Evolutionary conservation across 2,797 vertebrate genomes (phyloP).

Genomic region (Anas georgica): DNA sequence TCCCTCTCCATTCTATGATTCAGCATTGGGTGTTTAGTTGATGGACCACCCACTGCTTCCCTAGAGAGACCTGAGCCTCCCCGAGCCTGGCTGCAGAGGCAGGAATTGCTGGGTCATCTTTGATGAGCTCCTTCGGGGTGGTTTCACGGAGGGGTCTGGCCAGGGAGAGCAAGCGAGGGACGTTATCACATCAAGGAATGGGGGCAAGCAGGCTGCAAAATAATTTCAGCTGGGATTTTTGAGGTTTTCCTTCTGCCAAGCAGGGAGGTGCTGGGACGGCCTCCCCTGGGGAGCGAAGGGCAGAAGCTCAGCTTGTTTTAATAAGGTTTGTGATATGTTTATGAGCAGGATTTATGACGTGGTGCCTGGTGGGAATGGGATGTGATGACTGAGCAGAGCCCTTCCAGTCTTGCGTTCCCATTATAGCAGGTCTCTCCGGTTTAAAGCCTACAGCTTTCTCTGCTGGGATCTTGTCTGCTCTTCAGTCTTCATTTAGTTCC

Average conservation of each 20-base stretch:
- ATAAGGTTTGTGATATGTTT: slow-evolving; percentile 61
- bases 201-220: neutral
- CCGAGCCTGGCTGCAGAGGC: neutral
- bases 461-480: slow-evolving; percentile 15
- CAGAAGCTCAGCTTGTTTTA: slow-evolving; percentile 66
- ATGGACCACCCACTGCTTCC: neutral
- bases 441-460: slow-evolving; percentile 30
- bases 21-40: neutral
- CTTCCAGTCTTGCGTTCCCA: slow-evolving; percentile 37
- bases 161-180: neutral
- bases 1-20: neutral
- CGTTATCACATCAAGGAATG: neutral
- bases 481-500: slow-evolving; percentile 17
- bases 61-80: neutral
- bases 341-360: slow-evolving; percentile 59
- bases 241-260: slow-evolving; percentile 4
- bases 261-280: slow-evolving; percentile 5
- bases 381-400: slow-evolving; percentile 45
- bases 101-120: neutral
- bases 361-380: slow-evolving; percentile 57
- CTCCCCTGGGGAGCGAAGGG: neutral
- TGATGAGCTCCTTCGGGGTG: neutral
- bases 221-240: neutral
- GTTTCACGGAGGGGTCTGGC: neutral
- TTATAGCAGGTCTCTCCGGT: slow-evolving; percentile 24